phyloP scores from a whole-genome alignment of 2,113 vertebrate species.

The Xenus cinereus region DNA sequence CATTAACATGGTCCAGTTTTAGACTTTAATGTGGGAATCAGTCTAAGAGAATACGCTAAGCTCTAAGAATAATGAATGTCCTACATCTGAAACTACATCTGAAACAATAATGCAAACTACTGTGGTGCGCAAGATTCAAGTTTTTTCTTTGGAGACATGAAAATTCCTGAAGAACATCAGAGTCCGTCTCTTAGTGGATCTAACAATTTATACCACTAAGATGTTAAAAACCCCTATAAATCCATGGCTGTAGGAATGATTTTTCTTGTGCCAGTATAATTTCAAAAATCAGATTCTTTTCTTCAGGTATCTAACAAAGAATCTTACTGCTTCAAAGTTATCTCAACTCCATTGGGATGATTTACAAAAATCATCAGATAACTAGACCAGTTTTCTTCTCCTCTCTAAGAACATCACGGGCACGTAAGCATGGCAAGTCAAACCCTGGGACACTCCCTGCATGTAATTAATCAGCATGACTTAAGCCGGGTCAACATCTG shows the following conservation, averaged over 20 bases:
- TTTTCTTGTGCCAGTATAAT: background rate
- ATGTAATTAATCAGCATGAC: background rate
- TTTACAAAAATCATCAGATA: background rate
- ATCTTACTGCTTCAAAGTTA: background rate
- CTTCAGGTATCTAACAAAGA: background rate
- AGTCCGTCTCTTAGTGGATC: background rate
- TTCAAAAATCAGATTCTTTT: background rate
- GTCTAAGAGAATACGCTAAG: background rate
- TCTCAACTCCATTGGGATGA: background rate
- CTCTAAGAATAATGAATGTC: background rate
- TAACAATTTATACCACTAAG: background rate
- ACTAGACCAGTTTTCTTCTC: background rate
- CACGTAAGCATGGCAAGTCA: background rate
- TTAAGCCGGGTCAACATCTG: conserved; percentile 2
- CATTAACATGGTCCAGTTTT: background rate
- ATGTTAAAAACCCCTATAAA: background rate
- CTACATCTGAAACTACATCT: background rate
- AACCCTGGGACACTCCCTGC: background rate
- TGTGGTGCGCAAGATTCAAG: background rate
- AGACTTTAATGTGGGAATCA: background rate
- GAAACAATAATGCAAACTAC: background rate
- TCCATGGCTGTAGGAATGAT: background rate
- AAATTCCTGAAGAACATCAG: background rate
- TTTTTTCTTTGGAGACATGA: background rate
- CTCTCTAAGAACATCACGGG: background rate